Evolutionary conservation across 2,113 vertebrate genomes (phyloP), one percentile per base, ranked within the genome.

Genomic region (Tretioscincus oriximinensis): DNA sequence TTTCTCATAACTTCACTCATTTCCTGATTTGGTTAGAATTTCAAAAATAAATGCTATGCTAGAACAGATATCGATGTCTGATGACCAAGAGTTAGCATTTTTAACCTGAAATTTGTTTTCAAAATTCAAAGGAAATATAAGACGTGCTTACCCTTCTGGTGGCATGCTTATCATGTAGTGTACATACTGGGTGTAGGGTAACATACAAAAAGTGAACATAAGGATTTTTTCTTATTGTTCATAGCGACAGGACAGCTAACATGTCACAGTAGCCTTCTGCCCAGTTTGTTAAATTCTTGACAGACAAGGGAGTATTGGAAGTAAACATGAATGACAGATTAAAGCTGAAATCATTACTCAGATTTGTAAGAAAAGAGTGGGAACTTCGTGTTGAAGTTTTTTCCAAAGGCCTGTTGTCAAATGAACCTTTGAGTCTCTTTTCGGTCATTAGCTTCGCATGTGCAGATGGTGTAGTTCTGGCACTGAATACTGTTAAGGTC

Each of bases 101-200:
- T 18, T 31, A 22, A 49, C 22, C 26, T 28, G 78, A 86, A 86
- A 75, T 83, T n/a, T 0, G 49, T 90, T 80, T 61, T 73, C n/a
- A 76, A 90, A 94, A 90, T 24, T 9, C 31, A 20, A 66, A 66
- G 12, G 28, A 29, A 29, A 66, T 2, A 16, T 21, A 22, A 31
- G 29, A 11, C 20, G 22, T 68, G 66, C 29, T 68, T n/a, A 14
- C 66, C 66, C 31, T 35, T 20, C 35, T 18, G 1, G 7, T 9
- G 21, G 66, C 28, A 68, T 14, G n/a, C 1, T 16, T 12, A 5
- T 26, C 64, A n/a, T 68, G 12, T 20, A 28, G 14, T 2, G 3
- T 4, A 1, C 47, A 49, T n/a, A 11, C 24, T 7, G 11, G 35
- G 24, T 24, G 68, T 8, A 45, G 20, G n/a, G 16, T 1, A 21